Conservation (phyloP, 2,113 vertebrate genomes). For the Carlito syrichta region DNA sequence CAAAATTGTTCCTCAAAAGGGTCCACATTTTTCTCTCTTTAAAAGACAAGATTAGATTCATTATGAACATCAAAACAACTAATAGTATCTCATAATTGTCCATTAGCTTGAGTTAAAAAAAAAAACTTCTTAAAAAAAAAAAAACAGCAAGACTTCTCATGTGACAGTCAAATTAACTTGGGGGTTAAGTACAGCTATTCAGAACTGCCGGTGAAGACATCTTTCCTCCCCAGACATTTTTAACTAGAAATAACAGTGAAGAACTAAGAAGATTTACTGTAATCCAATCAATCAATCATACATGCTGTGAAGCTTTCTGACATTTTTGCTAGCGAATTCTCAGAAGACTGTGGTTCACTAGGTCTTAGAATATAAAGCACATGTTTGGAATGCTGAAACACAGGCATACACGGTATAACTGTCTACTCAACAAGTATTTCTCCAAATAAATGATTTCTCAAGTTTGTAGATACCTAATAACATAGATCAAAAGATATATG, state of each 20-base stretch:
- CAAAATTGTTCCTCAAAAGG: background rate
- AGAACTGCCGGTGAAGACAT: background rate
- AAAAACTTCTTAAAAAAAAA: background rate
- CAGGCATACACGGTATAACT: background rate
- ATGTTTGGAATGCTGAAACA: background rate
- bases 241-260: background rate
- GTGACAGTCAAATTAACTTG: background rate
- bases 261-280: background rate
- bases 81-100: background rate
- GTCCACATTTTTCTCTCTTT: background rate
- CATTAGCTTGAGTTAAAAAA: background rate
- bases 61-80: background rate
- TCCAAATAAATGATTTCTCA: background rate
- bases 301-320: background rate
- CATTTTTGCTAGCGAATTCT: slow-evolving; percentile 6
- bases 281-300: background rate
- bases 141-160: background rate
- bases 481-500: no score
- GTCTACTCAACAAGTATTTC: background rate
- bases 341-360: background rate
- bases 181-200: background rate
- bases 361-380: background rate
- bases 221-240: background rate
- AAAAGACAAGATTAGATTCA: background rate
- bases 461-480: background rate